Conservation (phyloP, 2,797 vertebrate species). For the Catostomus latipinnis region DNA sequence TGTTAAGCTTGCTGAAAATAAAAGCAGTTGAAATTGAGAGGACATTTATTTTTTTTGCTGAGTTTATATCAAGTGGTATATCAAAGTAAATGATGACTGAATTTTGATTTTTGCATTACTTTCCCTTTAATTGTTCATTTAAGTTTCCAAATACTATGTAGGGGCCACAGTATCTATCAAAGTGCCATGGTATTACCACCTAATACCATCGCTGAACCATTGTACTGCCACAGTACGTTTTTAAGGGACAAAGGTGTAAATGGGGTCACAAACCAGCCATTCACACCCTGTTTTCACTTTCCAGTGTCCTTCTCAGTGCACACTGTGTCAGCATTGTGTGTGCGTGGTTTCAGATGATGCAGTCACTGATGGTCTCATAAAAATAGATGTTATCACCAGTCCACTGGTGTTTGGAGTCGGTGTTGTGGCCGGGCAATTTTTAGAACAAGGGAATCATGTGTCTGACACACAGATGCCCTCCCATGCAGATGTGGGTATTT, state of each 20-base stretch:
- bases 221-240: neutral
- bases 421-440: conserved; percentile 75
- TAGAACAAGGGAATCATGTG: conserved; percentile 75
- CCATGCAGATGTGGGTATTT: conserved; percentile 51
- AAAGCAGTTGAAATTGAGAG: no score
- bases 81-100: no score
- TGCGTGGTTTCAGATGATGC: conserved; percentile 41
- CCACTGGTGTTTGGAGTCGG: conserved; percentile 69
- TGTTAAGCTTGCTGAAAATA: no score
- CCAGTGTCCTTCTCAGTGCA: neutral
- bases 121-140: neutral
- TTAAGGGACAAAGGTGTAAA: conserved; percentile 11
- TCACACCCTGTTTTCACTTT: neutral
- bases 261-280: neutral
- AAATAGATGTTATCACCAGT: conserved; percentile 72
- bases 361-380: conserved; percentile 51
- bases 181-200: neutral
- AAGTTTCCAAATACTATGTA: neutral
- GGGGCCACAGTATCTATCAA: neutral
- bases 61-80: no score
- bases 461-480: conserved; percentile 72
- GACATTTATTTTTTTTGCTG: no score
- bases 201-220: neutral
- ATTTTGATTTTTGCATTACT: no score
- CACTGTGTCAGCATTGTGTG: conserved; percentile 22